A percentile compares a stretch with the other conserved stretches of the same genome.
phyloP scores from a whole-genome alignment of 2,888 invertebrate species.

The Epirrhoe alternata region DNA sequence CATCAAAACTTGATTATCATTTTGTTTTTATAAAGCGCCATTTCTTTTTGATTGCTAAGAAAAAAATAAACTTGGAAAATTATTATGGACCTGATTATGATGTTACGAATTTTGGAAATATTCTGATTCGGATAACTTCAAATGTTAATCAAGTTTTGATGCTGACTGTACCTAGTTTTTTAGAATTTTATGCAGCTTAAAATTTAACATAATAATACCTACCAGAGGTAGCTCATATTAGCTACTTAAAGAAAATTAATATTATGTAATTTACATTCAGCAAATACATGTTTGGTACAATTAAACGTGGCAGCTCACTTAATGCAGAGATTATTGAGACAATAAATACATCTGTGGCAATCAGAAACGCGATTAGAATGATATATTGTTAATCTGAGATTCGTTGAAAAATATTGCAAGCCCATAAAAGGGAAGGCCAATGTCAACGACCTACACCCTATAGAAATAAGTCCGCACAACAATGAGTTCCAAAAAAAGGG shows the following conservation, averaged over 20 bases:
- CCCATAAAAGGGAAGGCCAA: conserved; percentile 76
- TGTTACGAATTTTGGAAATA: too few relatives aligned
- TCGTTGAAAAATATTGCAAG: conserved; percentile 76
- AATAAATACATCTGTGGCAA: conserved; percentile 44
- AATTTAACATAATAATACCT: too few relatives aligned
- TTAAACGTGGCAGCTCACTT: conserved; percentile 51
- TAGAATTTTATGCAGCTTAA: too few relatives aligned
- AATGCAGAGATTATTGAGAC: conserved; percentile 58
- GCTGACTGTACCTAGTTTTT: too few relatives aligned
- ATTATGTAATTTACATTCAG: conserved; percentile 1
- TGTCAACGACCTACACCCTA: conserved; percentile 82
- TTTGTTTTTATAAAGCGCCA: too few relatives aligned
- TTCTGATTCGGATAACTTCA: too few relatives aligned
- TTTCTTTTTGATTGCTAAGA: too few relatives aligned
- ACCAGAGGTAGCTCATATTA: too few relatives aligned
- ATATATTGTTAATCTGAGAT: conserved; percentile 75
- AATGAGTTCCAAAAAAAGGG: conserved; percentile 78
- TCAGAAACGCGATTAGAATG: conserved; percentile 66
- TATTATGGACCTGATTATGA: too few relatives aligned
- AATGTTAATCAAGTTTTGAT: too few relatives aligned
- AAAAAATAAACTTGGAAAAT: too few relatives aligned
- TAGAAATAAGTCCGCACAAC: conserved; percentile 59
- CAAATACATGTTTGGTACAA: conserved; percentile 6
- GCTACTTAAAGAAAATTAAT: neutral
- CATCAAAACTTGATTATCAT: too few relatives aligned